Base-by-base conservation (phyloP, 2,888 invertebrate genomes). In the Andrena minutula region DNA sequence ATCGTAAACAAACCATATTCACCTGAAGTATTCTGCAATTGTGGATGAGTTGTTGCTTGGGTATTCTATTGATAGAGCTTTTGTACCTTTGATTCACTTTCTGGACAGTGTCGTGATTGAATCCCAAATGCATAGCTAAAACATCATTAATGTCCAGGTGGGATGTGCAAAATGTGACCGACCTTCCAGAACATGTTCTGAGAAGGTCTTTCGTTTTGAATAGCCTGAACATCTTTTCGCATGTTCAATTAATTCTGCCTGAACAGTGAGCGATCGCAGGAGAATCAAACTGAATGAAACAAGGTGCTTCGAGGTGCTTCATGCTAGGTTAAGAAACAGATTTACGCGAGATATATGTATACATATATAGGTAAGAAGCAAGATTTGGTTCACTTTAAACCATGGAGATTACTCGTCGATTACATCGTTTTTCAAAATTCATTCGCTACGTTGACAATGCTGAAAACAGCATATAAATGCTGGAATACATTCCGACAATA, bases 11-110 rank as follows among this genome's bases (percentile, higher is more conserved):
- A 72, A 56, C 61, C 4, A 30, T 35, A 51, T 3, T 20, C 28
- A 80, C 79, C 23, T 20, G 30, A 7, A 81, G 23, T 8, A 8
- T 74, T 2, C 0, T 16, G 6, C 51, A 80, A 30, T 58, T 51
- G 7, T 20, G 16, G 32, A 35, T 0, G n/a, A 80, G 0, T 16
- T 3, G 26, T 2, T 41, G 0, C 1, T 32, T 7, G 0, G 72
- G 10, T 56, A 80, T 61, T 23, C 30, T 26, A 2, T 0, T 0
- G 47, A 69, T 26, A 10, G 2, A n/a, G 2, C 0, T 53, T 0
- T 1, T 10, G n/a, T 1, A 5, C 0, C 6, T 2, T 30, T 2
- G 0, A 7, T 10, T 3, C 1, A 74, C 0, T 3, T 2, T 20
- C 7, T 20, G 7, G 2, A 78, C 23, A n/a, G 2, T 23, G 6